These are phyloP conservation scores for Cydia splendana DNA, from an alignment of 1,140 invertebrate genomes.

Conservation along the genomic window DNA sequence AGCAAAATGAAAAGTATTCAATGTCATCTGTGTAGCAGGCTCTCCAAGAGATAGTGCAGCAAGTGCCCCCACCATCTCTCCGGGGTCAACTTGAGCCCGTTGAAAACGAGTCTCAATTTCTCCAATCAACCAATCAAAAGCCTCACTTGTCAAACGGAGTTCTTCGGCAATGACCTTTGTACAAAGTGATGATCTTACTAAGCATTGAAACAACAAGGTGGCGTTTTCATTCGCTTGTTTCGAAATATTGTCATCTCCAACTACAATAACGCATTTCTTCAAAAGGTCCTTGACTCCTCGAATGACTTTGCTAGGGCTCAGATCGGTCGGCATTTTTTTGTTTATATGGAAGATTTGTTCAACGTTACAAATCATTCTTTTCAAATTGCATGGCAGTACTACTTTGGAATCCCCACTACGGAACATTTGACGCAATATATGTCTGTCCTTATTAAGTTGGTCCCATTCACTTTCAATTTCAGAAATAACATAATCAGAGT, in stretches of 20 bases:
- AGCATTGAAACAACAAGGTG: constrained; percentile 97
- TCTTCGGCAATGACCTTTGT: constrained; percentile 98
- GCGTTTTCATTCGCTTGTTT: constrained; percentile 99
- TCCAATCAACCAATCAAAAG: constrained; percentile 99
- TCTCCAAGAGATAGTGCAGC: constrained; percentile 99
- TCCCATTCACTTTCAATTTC: constrained; percentile 98
- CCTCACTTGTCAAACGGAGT: constrained; percentile 95
- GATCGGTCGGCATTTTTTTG: constrained; percentile 93
- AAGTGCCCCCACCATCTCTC: constrained; percentile 99
- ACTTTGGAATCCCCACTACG: constrained; percentile 93
- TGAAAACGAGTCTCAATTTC: constrained; percentile 99
- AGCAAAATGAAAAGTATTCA: constrained; percentile 99
- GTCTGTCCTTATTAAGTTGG: constrained; percentile 92
- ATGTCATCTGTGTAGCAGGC: constrained; percentile 99
- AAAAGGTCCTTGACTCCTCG: constrained; percentile 93
- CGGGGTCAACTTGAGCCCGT: constrained; percentile 96
- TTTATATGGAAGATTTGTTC: constrained; percentile 99
- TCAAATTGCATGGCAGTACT: constrained; percentile 97
- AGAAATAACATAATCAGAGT: constrained; percentile 93
- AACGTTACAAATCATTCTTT: constrained; percentile 99
- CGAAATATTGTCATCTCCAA: constrained; percentile 95
- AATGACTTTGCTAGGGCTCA: constrained; percentile 95
- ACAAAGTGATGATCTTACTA: constrained; percentile 96
- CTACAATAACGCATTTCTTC: constrained; percentile 95
- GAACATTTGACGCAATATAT: constrained; percentile 91